Evolutionary conservation across 2,888 invertebrate species (phyloP), one percentile per base, ranked within the genome.

Genomic region (Caenorhabditis doughertyi): DNA sequence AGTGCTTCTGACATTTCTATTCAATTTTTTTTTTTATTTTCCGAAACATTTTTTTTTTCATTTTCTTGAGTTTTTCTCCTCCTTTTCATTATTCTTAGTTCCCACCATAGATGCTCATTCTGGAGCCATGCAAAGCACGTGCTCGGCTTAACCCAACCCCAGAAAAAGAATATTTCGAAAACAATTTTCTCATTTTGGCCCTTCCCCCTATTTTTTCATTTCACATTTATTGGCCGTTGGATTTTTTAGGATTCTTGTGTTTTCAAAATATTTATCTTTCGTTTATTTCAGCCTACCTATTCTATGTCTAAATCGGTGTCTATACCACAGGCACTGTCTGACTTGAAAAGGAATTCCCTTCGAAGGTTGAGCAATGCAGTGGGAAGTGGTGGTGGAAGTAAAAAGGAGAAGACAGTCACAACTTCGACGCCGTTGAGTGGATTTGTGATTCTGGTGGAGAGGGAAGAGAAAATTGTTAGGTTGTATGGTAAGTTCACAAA

Each of bases 381-480:
- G n/a, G n/a, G n/a, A n/a, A 23, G 73, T 2, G 47, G 60, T 18
- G 55, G 47, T 1, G 72, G 47, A 11, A 58, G 35, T 16, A 71
- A 67, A 44, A 73, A 70, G 53, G 70, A 51, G 39, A 53, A 51
- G 39, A 42, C 47, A 3, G 55, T 51, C 56, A 79, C 51, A 11
- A 71, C 51, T 0, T 60, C 64, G 39, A 86, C 83, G 21, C 85
- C 87, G 18, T 76, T 87, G 58, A 79, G 77, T 56, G 85, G 85
- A 64, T 87, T 87, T 62, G 87, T 87, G 64, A 83, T 87, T 27
- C 60, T 87, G 44, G 85, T 87, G 29, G 83, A 84, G 56, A 73
- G 80, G 42, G 68, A 68, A 23, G 84, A 71, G 27, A 65, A 80
- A n/a, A 65, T 70, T n/a, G 83, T 83, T 32, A 29, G 77, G 55